phyloP scores from a whole-genome alignment of 1,140 invertebrate species.

The Drosophila sechellia region DNA sequence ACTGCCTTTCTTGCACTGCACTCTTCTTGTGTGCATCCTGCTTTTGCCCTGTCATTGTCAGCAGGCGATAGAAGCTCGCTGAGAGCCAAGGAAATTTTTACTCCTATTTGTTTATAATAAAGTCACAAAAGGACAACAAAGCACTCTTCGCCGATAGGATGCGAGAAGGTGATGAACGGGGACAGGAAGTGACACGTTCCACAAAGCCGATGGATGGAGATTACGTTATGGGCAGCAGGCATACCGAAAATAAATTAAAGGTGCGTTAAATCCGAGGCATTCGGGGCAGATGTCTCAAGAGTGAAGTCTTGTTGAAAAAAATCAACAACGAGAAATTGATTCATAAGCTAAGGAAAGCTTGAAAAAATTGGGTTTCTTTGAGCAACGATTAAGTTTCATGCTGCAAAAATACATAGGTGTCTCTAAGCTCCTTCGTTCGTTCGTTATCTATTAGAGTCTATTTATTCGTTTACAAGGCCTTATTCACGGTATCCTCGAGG shows the following conservation, averaged over 20 bases:
- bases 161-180: conserved; percentile 36
- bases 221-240: neutral
- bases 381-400: too few relatives aligned
- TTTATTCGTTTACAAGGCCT: neutral
- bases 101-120: conserved; percentile 51
- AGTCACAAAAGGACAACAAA: conserved; percentile 48
- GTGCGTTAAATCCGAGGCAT: neutral
- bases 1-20: neutral
- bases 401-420: neutral
- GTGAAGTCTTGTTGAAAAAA: neutral
- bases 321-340: neutral
- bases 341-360: too few relatives aligned
- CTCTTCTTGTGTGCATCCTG: conserved; percentile 26
- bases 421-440: neutral
- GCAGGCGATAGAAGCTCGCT: conserved; percentile 41
- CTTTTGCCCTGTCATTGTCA: conserved; percentile 39
- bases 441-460: conserved; percentile 1
- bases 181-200: conserved; percentile 41
- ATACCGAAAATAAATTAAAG: neutral
- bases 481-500: conserved; percentile 8
- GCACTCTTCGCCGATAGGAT: conserved; percentile 32
- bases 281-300: too few relatives aligned
- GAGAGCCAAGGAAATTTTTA: conserved; percentile 46
- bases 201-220: conserved; percentile 28
- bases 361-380: too few relatives aligned